A percentile compares a stretch with the other conserved stretches of the same genome.
These are phyloP conservation scores for Ophion ventricosus DNA, from an alignment of 2,888 invertebrate species.

Conservation along the genomic window DNA sequence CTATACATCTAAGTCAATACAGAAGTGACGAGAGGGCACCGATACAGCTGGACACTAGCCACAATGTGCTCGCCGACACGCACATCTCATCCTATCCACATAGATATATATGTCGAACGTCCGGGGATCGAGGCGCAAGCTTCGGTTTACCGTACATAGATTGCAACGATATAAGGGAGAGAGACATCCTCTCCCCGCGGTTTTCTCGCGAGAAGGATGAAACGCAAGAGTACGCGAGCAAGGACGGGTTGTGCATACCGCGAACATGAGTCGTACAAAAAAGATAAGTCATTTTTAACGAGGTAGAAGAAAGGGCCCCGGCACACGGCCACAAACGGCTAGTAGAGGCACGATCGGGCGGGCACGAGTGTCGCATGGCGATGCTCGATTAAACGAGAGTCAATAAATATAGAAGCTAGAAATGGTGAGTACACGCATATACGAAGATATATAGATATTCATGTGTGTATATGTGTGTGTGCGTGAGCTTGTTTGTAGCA, in stretches of 20 bases:
- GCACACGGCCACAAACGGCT: slow-evolving; percentile 36
- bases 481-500: background rate
- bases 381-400: slow-evolving; percentile 64
- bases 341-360: slow-evolving; percentile 41
- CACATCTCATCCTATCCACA: slow-evolving; percentile 18
- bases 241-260: slow-evolving; percentile 64
- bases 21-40: slow-evolving; percentile 24
- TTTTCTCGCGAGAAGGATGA: slow-evolving; percentile 58
- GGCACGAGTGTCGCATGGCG: slow-evolving; percentile 63
- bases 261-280: slow-evolving; percentile 69
- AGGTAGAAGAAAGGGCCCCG: slow-evolving; percentile 68
- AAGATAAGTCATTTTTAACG: slow-evolving; percentile 79
- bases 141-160: slow-evolving; percentile 58
- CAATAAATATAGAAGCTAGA: slow-evolving; percentile 61
- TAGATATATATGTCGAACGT: slow-evolving; percentile 31
- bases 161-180: slow-evolving; percentile 6
- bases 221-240: slow-evolving; percentile 38
- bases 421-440: slow-evolving; percentile 45
- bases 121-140: slow-evolving; percentile 50
- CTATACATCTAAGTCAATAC: slow-evolving; percentile 13
- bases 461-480: background rate
- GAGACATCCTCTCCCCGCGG: slow-evolving; percentile 32
- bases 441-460: slow-evolving; percentile 7
- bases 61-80: slow-evolving; percentile 21
- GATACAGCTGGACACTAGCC: slow-evolving; percentile 22